A percentile compares a stretch with the other conserved stretches of the same genome.
Conservation (phyloP, 1,140 invertebrate species). For the Kradibia gibbosae region DNA sequence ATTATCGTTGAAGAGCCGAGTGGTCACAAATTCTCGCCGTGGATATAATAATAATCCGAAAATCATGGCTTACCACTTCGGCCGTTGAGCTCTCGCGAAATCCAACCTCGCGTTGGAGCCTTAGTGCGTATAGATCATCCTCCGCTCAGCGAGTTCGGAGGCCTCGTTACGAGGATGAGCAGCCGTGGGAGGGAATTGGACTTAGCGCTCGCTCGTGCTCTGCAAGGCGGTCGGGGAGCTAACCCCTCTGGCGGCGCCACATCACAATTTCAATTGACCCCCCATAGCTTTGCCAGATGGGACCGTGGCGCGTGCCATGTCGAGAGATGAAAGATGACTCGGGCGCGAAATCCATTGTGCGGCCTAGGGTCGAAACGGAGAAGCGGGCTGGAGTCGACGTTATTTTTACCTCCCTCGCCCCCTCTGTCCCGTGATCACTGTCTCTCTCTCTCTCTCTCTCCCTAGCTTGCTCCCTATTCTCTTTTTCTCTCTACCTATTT, state of each 20-base stretch:
- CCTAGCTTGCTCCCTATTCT: too few relatives aligned
- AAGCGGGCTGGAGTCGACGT: constrained; percentile 31
- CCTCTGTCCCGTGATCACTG: too few relatives aligned
- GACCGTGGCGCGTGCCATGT: constrained; percentile 66
- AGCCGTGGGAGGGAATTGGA: not conserved
- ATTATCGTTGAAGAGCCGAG: not conserved
- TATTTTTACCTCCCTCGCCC: constrained; percentile 1
- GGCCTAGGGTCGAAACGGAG: constrained; percentile 21
- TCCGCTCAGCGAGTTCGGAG: not conserved
- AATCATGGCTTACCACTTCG: constrained; percentile 31
- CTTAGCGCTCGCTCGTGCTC: not conserved
- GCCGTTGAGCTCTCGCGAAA: not conserved
- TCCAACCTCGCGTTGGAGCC: not conserved
- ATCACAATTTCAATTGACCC: constrained; percentile 64
- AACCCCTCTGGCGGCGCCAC: constrained; percentile 49
- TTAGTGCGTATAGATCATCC: not conserved
- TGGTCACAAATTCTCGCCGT: not conserved
- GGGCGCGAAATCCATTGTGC: constrained; percentile 57
- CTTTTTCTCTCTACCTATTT: not conserved
- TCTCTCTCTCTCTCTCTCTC: not conserved
- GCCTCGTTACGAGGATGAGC: too few relatives aligned
- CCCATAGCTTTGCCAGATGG: constrained; percentile 64
- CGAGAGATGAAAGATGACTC: constrained; percentile 68
- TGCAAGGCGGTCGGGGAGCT: constrained; percentile 33
- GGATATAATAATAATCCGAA: constrained; percentile 27